Evolutionary conservation across 2,113 vertebrate genomes (phyloP), one percentile per base, ranked within the genome.

Genomic region (Cathartes aura): DNA sequence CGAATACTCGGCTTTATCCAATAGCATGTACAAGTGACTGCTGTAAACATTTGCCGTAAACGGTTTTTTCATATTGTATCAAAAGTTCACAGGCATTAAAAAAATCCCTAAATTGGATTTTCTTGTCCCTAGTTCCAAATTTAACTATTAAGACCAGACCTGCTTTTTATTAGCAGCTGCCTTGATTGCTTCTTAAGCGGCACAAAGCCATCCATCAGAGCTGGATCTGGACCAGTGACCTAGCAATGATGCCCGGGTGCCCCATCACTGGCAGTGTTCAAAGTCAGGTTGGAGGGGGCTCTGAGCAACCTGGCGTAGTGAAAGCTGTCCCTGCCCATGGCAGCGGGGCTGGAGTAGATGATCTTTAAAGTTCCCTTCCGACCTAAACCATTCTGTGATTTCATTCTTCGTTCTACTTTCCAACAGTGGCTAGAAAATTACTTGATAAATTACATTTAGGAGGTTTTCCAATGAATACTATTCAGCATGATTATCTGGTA

Each of bases 1-100:
- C 6, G 1, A 11, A 3, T 3, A 7, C 18, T 11, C 0, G 0
- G 0, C 60, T 32, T 27, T 5, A 43, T 5, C 71, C 70, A 24
- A 7, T 5, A 73, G 30, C 48, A 24, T 1, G 11, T 32, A 21
- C 26, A 47, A 5, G 16, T 1, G 1, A 6, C 74, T 34, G 52
- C 5, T 6, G 27, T 15, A 48, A 67, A 30, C 15, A 4, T 4
- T 22, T 14, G 4, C 32, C 6, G 8, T 16, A 8, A 60, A 14
- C 1, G 15, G 15, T 1, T 53, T 88, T 62, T 63, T 62, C 20
- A 15, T 32, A 18, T 4, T 36, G 2, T 15, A 55, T 34, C 5
- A 27, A 59, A 34, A 48, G 7, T 29, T n/a, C 34, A 42, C 19
- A 42, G 29, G 27, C 24, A 30, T 34, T 4, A 24, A 63, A 59